Percentiles rank a stretch among this genome's conserved stretches.
Evolutionary conservation across 30 jellyfish, hydroid and myxozoan species (phyloP).

Genomic region (Hydractinia echinata): DNA sequence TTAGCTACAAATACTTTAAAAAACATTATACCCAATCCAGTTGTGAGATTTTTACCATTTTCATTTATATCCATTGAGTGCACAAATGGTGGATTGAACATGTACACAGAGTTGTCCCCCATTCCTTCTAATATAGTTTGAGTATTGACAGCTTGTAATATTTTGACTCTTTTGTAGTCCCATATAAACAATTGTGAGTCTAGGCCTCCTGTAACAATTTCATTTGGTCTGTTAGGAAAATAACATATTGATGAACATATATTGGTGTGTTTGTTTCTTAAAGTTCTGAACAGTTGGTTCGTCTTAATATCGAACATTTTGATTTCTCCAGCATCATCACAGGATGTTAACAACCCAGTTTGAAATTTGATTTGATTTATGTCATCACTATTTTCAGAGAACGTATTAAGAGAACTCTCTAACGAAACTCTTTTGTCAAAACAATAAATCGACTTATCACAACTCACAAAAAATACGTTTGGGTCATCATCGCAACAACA

Average conservation of each 20-base stretch:
- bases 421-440: constrained; percentile 48
- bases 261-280: constrained; percentile 73
- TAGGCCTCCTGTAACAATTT: constrained; percentile 77
- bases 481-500: constrained; percentile 19
- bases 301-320: constrained; percentile 52
- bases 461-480: constrained; percentile 32
- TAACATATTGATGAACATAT: constrained; percentile 69
- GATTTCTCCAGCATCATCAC: constrained; percentile 92
- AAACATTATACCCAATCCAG: constrained; percentile 63
- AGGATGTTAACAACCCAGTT: constrained; percentile 49
- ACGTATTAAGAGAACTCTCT: constrained; percentile 11
- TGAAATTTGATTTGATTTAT: constrained; percentile 46
- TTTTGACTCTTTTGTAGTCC: constrained; percentile 51
- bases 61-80: constrained; percentile 45
- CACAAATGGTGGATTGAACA: constrained; percentile 86
- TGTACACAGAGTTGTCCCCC: constrained; percentile 63
- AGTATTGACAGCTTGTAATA: constrained; percentile 41
- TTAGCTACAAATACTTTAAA: background rate
- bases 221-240: constrained; percentile 26
- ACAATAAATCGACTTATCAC: constrained; percentile 15
- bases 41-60: constrained; percentile 43
- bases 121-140: constrained; percentile 46
- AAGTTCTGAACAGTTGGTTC: constrained; percentile 46
- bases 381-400: constrained; percentile 71
- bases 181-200: constrained; percentile 75